Conservation (phyloP, 2,113 vertebrate genomes). For the Tauraco erythrolophus region DNA sequence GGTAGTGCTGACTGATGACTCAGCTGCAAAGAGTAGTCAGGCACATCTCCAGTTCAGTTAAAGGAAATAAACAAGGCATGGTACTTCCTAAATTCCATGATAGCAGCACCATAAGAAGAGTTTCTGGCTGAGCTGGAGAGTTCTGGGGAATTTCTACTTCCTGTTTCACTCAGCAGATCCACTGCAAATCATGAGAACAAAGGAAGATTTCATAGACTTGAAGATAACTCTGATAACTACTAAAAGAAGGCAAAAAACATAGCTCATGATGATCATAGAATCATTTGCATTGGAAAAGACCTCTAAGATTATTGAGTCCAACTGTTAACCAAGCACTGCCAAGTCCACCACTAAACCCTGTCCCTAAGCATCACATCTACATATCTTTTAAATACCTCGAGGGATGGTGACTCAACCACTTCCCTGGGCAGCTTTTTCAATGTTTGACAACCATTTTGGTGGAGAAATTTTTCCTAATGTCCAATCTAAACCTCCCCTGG, state of each 20-base stretch:
- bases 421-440: too few relatives aligned
- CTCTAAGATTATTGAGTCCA: too few relatives aligned
- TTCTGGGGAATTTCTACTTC: background rate
- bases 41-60: accelerated
- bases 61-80: background rate
- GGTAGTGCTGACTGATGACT: background rate
- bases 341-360: too few relatives aligned
- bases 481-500: too few relatives aligned
- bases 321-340: too few relatives aligned
- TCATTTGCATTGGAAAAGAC: too few relatives aligned
- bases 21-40: background rate
- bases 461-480: too few relatives aligned
- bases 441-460: too few relatives aligned
- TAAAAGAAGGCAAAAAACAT: background rate
- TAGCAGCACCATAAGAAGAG: background rate
- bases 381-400: too few relatives aligned
- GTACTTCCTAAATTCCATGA: background rate
- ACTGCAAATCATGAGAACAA: background rate
- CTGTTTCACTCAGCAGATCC: background rate
- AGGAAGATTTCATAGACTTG: background rate
- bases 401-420: too few relatives aligned
- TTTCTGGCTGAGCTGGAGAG: background rate
- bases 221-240: background rate
- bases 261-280: background rate
- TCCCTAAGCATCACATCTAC: too few relatives aligned